A percentile compares a stretch with the other conserved stretches of the same genome.
Conservation (phyloP, 2,113 vertebrate species). For the Uria aalge region DNA sequence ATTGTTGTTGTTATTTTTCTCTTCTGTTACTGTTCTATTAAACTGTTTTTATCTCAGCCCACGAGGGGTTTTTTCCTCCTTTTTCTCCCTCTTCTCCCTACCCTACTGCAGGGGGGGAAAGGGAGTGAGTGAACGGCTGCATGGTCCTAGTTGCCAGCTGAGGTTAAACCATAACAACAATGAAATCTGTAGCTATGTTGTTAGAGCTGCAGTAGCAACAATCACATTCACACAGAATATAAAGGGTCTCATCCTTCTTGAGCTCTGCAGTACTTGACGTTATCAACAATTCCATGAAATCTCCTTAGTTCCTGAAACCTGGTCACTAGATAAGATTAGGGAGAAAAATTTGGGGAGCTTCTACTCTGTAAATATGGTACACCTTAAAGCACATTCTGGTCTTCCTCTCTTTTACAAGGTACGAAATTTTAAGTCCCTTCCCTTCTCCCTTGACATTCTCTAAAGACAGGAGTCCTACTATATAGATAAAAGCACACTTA, state of each 20-base stretch:
- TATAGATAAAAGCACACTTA: background rate
- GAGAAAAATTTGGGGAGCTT: background rate
- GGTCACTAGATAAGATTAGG: background rate
- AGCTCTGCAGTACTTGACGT: background rate
- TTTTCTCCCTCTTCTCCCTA: background rate
- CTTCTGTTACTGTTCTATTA: background rate
- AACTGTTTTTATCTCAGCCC: background rate
- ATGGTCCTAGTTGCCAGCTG: background rate
- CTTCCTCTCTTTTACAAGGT: background rate
- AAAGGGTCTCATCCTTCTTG: background rate
- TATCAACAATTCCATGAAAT: background rate
- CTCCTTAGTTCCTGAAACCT: background rate
- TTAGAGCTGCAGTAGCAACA: background rate
- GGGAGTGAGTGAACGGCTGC: background rate
- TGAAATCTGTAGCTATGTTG: background rate
- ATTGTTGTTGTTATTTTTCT: background rate
- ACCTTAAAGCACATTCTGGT: background rate
- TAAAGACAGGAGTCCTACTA: background rate
- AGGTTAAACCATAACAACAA: background rate
- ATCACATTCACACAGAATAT: background rate
- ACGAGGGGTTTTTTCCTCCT: background rate
- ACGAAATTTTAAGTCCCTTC: background rate
- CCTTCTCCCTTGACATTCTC: background rate
- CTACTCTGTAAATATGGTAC: background rate
- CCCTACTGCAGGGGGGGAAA: background rate